These are phyloP conservation scores for Erebia aethiops DNA, from an alignment of 2,888 invertebrate genomes.

Conservation along the genomic window DNA sequence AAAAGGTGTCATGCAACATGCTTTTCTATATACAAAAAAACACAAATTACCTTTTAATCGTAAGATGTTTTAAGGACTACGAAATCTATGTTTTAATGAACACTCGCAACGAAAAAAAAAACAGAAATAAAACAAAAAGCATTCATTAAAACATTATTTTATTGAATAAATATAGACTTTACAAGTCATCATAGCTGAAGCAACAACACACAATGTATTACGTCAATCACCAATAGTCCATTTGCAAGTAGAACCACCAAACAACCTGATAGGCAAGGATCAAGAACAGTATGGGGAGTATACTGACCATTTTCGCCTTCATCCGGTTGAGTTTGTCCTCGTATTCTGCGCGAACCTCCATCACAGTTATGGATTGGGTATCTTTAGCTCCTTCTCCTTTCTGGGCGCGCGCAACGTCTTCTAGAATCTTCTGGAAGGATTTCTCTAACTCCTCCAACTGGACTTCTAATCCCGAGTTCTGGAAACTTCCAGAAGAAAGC, in stretches of 20 bases:
- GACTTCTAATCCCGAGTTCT: constrained; percentile 67
- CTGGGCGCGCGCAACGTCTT: constrained; percentile 60
- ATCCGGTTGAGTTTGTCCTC: constrained; percentile 90
- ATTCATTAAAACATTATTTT: constrained; percentile 66
- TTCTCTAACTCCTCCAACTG: constrained; percentile 71
- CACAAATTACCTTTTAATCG: constrained; percentile 60
- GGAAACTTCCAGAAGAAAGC: constrained; percentile 56
- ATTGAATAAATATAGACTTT: constrained; percentile 56
- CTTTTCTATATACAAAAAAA: constrained; percentile 40
- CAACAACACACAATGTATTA: constrained; percentile 37
- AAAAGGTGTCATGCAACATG: constrained; percentile 16
- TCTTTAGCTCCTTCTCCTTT: constrained; percentile 59
- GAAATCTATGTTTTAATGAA: constrained; percentile 58
- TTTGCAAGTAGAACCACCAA: constrained; percentile 77
- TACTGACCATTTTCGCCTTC: constrained; percentile 91
- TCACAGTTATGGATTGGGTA: constrained; percentile 62
- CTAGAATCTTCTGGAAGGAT: constrained; percentile 67
- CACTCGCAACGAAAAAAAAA: constrained; percentile 49
- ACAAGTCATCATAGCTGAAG: constrained; percentile 55
- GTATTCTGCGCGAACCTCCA: constrained; percentile 85
- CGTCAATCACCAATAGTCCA: constrained; percentile 64
- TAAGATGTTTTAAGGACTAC: constrained; percentile 38
- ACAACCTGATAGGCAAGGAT: constrained; percentile 75
- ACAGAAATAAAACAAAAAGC: constrained; percentile 69
- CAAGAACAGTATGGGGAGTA: constrained; percentile 71